phyloP scores from a whole-genome alignment of 2,797 vertebrate genomes.

The Sebastes matsubarae region DNA sequence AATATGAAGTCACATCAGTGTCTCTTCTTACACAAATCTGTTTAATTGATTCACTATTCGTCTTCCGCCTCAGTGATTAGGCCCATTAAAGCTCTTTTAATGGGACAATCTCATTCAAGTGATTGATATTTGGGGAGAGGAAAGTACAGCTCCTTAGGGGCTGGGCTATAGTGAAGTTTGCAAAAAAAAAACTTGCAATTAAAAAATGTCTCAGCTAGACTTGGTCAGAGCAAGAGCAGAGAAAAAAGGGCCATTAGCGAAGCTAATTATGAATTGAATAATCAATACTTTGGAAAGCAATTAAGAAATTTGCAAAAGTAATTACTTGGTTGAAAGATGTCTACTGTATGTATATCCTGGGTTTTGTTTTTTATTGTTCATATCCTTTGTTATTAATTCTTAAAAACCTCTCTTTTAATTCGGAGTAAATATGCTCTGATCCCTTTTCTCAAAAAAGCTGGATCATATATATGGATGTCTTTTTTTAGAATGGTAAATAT shows the following conservation, averaged over 20 bases:
- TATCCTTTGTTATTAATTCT: neutral
- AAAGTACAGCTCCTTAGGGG: conserved; percentile 67
- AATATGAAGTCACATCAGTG: conserved; percentile 58
- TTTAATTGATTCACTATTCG: conserved; percentile 77
- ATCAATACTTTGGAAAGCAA: conserved; percentile 52
- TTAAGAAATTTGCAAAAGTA: conserved; percentile 54
- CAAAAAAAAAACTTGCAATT: conserved; percentile 57
- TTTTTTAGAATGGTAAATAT: neutral
- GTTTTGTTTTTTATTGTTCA: conserved; percentile 10
- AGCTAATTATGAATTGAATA: conserved; percentile 60
- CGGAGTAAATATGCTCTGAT: neutral
- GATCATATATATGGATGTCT: neutral
- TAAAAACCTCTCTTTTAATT: neutral
- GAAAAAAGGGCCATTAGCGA: conserved; percentile 31
- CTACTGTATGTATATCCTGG: neutral
- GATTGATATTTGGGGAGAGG: conserved; percentile 78
- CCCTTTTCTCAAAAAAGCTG: neutral
- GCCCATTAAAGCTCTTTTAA: conserved; percentile 78
- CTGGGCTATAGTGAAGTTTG: conserved; percentile 47
- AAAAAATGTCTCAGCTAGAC: conserved; percentile 55
- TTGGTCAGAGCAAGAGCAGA: conserved; percentile 26
- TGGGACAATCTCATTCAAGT: conserved; percentile 79
- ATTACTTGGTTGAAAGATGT: conserved; percentile 42
- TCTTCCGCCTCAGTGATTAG: conserved; percentile 79
- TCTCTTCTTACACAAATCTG: conserved; percentile 72